Conservation (phyloP, 1,140 invertebrate genomes). For the Drosophila pseudoobscura region DNA sequence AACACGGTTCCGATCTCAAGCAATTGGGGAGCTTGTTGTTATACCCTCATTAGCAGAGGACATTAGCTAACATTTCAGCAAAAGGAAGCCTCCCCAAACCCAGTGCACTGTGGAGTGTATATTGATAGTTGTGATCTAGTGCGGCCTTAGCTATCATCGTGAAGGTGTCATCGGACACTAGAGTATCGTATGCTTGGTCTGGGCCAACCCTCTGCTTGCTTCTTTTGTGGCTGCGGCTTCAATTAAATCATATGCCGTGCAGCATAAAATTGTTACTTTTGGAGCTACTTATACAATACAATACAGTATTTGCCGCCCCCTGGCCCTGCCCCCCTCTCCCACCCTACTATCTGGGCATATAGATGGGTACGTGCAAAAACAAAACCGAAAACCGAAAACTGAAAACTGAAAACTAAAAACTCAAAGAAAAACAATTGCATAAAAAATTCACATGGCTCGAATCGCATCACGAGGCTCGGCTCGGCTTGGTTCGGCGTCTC, state of each 20-base stretch:
- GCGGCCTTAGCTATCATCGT: no score
- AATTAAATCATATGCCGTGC: constrained; percentile 72
- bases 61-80: no score
- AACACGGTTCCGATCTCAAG: constrained; percentile 53
- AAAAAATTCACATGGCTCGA: constrained; percentile 77
- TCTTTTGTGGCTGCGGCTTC: constrained; percentile 46
- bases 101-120: no score
- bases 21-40: constrained; percentile 15
- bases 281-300: constrained; percentile 70
- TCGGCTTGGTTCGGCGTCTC: constrained; percentile 2
- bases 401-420: constrained; percentile 38
- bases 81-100: background rate
- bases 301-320: constrained; percentile 31
- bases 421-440: constrained; percentile 75
- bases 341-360: background rate
- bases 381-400: constrained; percentile 36
- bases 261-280: constrained; percentile 58
- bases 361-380: constrained; percentile 56
- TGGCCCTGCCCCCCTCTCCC: background rate
- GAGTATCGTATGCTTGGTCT: no score
- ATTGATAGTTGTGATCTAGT: no score
- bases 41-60: no score
- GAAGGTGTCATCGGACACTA: no score
- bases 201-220: background rate
- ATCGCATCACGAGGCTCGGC: constrained; percentile 32